phyloP scores from a whole-genome alignment of 2,797 vertebrate species.

The Channallabes apus region DNA sequence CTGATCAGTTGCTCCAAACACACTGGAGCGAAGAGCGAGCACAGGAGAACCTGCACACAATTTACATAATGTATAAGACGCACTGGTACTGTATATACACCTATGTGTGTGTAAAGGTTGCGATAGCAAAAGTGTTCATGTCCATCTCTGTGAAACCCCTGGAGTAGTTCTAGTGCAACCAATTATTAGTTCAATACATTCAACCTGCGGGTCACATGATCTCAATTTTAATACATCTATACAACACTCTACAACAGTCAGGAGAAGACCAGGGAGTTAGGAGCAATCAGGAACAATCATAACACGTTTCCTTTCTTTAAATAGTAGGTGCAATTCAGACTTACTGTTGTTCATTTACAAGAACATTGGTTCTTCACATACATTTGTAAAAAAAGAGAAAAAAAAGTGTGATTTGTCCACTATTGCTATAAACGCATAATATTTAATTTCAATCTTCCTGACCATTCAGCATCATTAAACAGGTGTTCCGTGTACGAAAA shows the following conservation, averaged over 20 bases:
- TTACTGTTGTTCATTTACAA: background rate
- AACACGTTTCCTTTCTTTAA: background rate
- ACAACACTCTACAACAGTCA: background rate
- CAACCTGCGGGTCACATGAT: background rate
- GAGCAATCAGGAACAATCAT: background rate
- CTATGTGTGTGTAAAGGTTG: background rate
- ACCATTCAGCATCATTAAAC: background rate
- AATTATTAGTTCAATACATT: background rate
- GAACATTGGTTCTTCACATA: background rate
- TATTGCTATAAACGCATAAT: background rate
- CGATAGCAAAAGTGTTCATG: background rate
- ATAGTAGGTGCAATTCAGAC: background rate
- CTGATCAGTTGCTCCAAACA: conserved; percentile 84
- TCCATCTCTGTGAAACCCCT: background rate
- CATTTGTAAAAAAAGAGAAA: background rate
- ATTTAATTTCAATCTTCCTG: background rate
- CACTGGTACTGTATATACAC: background rate
- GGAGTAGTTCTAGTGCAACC: background rate
- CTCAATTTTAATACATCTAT: background rate
- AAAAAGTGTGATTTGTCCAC: background rate
- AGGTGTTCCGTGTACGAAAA: background rate
- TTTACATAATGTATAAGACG: background rate
- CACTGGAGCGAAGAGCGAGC: conserved; percentile 90
- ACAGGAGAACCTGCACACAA: conserved; percentile 80
- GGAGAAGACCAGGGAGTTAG: background rate